Evolutionary conservation across 2,888 invertebrate genomes (phyloP).

Genomic region (Dynastes grantii): DNA sequence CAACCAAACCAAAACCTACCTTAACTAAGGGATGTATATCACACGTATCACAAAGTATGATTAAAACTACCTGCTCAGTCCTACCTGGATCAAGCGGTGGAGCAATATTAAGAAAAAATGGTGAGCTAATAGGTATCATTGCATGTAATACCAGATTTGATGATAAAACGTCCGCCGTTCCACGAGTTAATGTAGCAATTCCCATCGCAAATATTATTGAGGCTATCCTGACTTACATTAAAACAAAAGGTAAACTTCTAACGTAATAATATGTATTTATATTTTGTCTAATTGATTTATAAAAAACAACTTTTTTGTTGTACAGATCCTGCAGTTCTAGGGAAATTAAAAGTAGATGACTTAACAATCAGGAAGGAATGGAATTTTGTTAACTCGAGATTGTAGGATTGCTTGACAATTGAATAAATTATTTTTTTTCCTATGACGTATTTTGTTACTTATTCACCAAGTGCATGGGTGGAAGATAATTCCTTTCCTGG

Average conservation of each 20-base stretch:
- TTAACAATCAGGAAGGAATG: conserved; percentile 30
- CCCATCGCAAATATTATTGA: conserved; percentile 42
- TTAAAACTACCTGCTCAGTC: conserved; percentile 53
- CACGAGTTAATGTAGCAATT: conserved; percentile 53
- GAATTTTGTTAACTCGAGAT: conserved; percentile 45
- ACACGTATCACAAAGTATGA: conserved; percentile 37
- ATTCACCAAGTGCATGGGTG: too few species aligned
- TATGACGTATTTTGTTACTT: too few species aligned
- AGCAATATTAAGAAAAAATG: conserved; percentile 49
- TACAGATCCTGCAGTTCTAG: conserved; percentile 25
- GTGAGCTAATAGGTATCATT: conserved; percentile 51
- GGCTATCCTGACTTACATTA: conserved; percentile 30
- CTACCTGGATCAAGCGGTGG: conserved; percentile 55
- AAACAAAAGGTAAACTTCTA: conserved; percentile 43
- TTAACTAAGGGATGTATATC: conserved; percentile 53
- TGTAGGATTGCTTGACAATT: not conserved
- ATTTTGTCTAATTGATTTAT: not conserved
- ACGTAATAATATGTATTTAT: not conserved
- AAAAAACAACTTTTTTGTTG: not conserved
- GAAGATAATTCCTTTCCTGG: too few species aligned
- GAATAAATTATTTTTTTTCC: not conserved
- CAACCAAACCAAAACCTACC: conserved; percentile 47
- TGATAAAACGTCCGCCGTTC: conserved; percentile 38
- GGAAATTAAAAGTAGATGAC: conserved; percentile 24
- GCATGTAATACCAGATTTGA: conserved; percentile 50